Evolutionary conservation across 2,113 vertebrate genomes (phyloP), one percentile per base, ranked within the genome.

Genomic region (Gambusia affinis): DNA sequence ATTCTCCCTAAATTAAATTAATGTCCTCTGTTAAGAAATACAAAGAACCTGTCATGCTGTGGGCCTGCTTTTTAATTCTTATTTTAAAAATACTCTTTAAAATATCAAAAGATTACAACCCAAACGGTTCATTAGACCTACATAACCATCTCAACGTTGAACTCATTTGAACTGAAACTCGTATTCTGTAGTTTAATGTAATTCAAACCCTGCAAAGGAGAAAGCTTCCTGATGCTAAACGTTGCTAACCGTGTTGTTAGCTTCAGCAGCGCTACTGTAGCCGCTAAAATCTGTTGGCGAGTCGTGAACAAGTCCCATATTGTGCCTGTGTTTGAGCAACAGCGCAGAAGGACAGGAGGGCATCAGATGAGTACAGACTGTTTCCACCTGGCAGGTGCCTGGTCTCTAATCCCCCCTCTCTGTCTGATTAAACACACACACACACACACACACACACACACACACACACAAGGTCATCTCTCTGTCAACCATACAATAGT

Each of bases 301-400:
- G 63, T 75, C 51, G 72, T 67, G 71, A 76, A 31, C 54, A 81
- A 65, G 74, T 79, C 74, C 70, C 75, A 79, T 71, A 61, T 67
- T 62, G 47, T 75, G 63, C 73, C 63, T 76, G 22, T 82, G 75
- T 68, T 73, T 76, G 60, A 69, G 75, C 22, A 44, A 64, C 47
- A 54, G 51, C 35, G 27, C 63, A 85, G 72, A 84, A 87, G 87
- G 79, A 89, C 84, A 86, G 81, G 80, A 80, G 86, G 88, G 72
- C 88, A 91, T 91, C 86, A 88, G 89, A 92, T 89, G 91, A 92
- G 91, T 85, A 89, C 87, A 90, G 85, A 88, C 84, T 85, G 87
- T 90, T 88, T 92, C 86, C 84, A 91, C 91, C 91, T 92, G 90
- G 83, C 90, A 93, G 91, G 91, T 91, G 92, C 91, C 79, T 87